phyloP scores from a whole-genome alignment of 2,888 invertebrate species.

The Tetragonisca angustula region DNA sequence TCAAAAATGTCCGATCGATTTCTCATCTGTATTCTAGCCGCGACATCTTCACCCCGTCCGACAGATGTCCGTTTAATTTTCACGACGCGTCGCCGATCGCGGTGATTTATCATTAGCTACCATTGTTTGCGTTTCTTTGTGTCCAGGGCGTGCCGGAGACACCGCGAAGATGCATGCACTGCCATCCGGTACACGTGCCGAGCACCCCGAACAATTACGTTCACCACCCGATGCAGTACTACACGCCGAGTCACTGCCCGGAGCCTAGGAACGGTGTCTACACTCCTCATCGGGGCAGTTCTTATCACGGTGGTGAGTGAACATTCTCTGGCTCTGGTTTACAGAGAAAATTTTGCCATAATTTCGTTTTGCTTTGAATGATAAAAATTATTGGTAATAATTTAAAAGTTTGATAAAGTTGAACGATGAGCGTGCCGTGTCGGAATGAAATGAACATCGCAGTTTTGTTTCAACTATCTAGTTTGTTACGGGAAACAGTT shows the following conservation, averaged over 20 bases:
- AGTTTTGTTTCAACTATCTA: too few species aligned
- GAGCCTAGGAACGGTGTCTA: slow-evolving; percentile 78
- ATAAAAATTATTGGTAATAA: too few species aligned
- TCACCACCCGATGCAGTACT: slow-evolving; percentile 77
- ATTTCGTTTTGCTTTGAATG: not conserved
- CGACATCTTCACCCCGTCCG: slow-evolving; percentile 16
- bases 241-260: slow-evolving; percentile 78
- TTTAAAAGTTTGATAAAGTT: too few species aligned
- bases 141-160: slow-evolving; percentile 74
- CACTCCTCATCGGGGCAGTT: slow-evolving; percentile 78
- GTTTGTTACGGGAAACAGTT: too few species aligned
- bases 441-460: too few species aligned
- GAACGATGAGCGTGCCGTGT: too few species aligned
- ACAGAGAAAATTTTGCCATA: not conserved
- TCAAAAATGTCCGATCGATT: slow-evolving; percentile 19
- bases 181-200: slow-evolving; percentile 78
- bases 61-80: slow-evolving; percentile 45
- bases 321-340: slow-evolving; percentile 15
- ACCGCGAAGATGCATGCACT: slow-evolving; percentile 80
- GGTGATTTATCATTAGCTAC: slow-evolving; percentile 1
- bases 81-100: slow-evolving; percentile 2
- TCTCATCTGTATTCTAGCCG: slow-evolving; percentile 44
- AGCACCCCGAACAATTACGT: slow-evolving; percentile 78
- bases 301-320: slow-evolving; percentile 81
- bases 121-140: slow-evolving; percentile 31